Evolutionary conservation across 2,888 invertebrate species (phyloP).

Genomic region (Metalampra italica): DNA sequence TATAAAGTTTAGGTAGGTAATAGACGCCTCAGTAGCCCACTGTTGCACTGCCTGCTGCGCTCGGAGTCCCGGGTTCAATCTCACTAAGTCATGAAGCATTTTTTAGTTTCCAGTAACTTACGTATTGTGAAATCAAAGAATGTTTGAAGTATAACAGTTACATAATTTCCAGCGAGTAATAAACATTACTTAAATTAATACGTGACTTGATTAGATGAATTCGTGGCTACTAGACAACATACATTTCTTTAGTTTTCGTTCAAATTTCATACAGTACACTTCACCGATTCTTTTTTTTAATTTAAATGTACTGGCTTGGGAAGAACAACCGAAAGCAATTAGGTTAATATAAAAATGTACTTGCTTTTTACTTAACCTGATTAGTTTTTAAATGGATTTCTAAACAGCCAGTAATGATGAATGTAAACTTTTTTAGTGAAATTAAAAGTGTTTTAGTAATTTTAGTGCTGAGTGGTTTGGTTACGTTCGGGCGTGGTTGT

Average conservation of each 20-base stretch:
- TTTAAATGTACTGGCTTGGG: background rate
- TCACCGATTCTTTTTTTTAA: background rate
- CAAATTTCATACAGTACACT: background rate
- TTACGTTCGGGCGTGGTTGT: conserved; percentile 39
- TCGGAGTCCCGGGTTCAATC: too few species aligned
- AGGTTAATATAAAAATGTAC: conserved; percentile 7
- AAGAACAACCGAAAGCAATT: conserved; percentile 4
- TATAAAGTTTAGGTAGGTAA: too few species aligned
- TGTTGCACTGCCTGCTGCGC: too few species aligned
- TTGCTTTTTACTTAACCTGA: conserved; percentile 1
- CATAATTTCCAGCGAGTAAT: background rate
- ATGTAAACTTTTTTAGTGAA: conserved; percentile 26
- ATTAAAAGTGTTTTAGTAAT: conserved; percentile 28
- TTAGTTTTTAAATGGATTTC: background rate
- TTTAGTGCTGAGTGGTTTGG: conserved; percentile 25
- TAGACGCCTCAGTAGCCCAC: too few species aligned
- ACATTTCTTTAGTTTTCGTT: conserved; percentile 1
- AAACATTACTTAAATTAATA: conserved; percentile 17
- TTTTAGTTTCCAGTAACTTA: background rate
- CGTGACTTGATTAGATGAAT: conserved; percentile 52
- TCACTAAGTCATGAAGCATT: too few species aligned
- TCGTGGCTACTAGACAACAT: conserved; percentile 11
- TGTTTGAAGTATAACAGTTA: background rate
- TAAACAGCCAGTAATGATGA: conserved; percentile 26
- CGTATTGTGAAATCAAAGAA: background rate